phyloP scores from a whole-genome alignment of 1,140 invertebrate species.

The Hypsibius dujardini region DNA sequence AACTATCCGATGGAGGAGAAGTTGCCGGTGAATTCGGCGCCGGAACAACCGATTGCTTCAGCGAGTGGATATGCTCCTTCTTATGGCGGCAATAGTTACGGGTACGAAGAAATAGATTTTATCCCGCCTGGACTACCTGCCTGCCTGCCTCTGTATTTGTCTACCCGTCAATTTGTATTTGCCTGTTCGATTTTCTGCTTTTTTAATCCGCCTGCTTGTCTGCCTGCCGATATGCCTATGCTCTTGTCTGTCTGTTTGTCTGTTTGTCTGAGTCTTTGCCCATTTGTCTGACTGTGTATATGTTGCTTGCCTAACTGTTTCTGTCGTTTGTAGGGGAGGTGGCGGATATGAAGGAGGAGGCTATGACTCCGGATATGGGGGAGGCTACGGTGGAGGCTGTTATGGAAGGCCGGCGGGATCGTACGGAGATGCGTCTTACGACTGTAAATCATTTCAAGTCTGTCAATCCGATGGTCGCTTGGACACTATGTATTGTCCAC shows the following conservation, averaged over 20 bases:
- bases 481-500: not conserved
- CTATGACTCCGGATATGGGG: not conserved
- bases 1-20: not conserved
- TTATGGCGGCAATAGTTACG: too few relatives aligned
- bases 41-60: not conserved
- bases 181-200: too few relatives aligned
- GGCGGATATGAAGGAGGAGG: not conserved
- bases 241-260: too few relatives aligned
- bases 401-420: not conserved
- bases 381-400: not conserved
- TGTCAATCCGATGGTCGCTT: not conserved
- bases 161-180: too few relatives aligned
- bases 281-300: too few relatives aligned
- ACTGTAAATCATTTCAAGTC: not conserved
- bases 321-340: too few relatives aligned
- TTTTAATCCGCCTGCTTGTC: too few relatives aligned
- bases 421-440: not conserved
- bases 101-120: too few relatives aligned
- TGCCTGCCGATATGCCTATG: too few relatives aligned
- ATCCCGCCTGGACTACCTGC: constrained; percentile 1
- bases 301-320: too few relatives aligned
- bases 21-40: not conserved
- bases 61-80: not conserved
- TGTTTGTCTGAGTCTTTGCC: too few relatives aligned
- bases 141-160: too few relatives aligned